Base-by-base conservation (phyloP, 35 echinoderm and acorn worm genomes). In the Anneissia japonica region DNA sequence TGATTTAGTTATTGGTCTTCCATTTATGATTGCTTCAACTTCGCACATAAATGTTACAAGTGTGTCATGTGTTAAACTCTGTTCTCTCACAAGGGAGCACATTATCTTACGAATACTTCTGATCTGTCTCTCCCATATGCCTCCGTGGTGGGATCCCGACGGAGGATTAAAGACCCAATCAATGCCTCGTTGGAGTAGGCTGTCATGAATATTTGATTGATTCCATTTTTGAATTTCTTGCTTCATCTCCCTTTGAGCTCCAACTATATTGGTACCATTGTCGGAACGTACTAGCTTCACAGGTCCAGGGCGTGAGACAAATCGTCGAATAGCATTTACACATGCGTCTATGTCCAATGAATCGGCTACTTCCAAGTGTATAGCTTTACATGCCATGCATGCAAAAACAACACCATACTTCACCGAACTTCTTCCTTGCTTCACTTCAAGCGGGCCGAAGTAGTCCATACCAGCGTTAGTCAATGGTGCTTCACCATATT, bases 1-100 rank as follows among this genome's bases (percentile, higher is more conserved):
- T 64, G 7, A 23, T 23, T 3, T 26, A 2, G 51, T 64, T 3
- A 64, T 64, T 64, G 51, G 51, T 12, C 92, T 45, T 31, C 72
- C 78, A n/a, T 93, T 93, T 11, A 77, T 13, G n/a, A 77, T 77
- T 17, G 32, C 10, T 32, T 77, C 76, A 1, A 77, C 76, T 11
- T 77, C 76, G 33, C 76, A 77, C 2, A 77, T 16, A 77, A 77
- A 37, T 1, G 76, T 77, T 37, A 32, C 6, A 16, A 77, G 23
- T 32, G 0, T 37, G 14, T 77, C 76, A 77, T 77, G 5, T 3
- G 32, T 37, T 77, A 77, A 37, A 35, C 11, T 37, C n/a, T 77
- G 76, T 31, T 77, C 6, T 26, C 0, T 32, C 6, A 37, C 3
- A 13, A 77, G 14, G 1, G 76, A 16, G 14, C 4, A 35, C 16